Base-by-base conservation (phyloP, 2,113 vertebrate genomes). In the Isurus oxyrinchus region DNA sequence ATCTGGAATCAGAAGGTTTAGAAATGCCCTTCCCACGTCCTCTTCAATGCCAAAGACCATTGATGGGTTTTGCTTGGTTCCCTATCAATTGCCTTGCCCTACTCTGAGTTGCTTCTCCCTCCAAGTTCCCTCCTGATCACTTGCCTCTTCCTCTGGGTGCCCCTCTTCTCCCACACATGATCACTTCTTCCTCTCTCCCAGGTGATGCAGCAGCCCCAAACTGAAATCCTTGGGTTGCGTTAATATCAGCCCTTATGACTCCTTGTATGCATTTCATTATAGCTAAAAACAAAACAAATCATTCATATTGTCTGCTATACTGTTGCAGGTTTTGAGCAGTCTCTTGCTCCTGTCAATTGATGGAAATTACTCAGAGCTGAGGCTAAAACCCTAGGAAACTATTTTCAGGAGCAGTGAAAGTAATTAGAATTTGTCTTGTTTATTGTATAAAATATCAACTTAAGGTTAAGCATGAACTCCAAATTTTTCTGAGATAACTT, bases 161-260 rank as follows among this genome's bases (percentile, higher is more conserved):
- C 59, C 59, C 59, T 11, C 6, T 11, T 61, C 59, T 11, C 59
- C 59, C 5, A 61, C 59, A 3, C 11, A 6, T 61, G 59, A 61
- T 61, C 59, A 61, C 59, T 61, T 61, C 59, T 61, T 61, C 11
- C 59, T 11, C 59, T 61, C 59, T 61, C 59, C 59, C 5, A 61
- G 59, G 59, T 61, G 59, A 8, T 11, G 59, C 59, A 61, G 59
- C 59, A 61, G 59, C 59, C 2, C 11, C 6, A 61, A 61, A 61
- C 4, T 61, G 59, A 61, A 61, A 61, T 61, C 59, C 59, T 61
- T 49, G 44, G 44, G 44, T 49, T 5, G 40, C 21, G 19, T 87
- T 87, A 53, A 87, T 53, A 87, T 87, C 84, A 16, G n/a, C 79
- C 79, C 79, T 84, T 84, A 84, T 84, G n/a, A 40, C 79, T 84